Evolutionary conservation across 2,797 vertebrate genomes (phyloP), one percentile per base, ranked within the genome.

Genomic region (Margarornis squamiger): DNA sequence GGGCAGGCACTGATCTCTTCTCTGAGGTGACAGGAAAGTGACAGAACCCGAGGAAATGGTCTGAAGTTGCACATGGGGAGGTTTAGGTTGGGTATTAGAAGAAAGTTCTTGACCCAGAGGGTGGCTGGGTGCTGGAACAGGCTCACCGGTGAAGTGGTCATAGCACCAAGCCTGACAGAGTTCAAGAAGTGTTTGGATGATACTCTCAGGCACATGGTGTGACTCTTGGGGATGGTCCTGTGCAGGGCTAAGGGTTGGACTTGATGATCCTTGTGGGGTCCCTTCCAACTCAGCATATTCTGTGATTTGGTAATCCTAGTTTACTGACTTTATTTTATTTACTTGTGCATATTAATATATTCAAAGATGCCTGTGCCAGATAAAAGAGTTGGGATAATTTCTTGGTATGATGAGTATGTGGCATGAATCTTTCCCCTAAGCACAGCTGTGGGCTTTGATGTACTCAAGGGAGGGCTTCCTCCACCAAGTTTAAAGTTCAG

Each of bases 321-420:
- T 41, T 81, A 78, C 92, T 29, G 48, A 39, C 21, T 91, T 89
- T 67, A 66, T 84, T 89, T 85, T 87, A 81, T 81, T 72, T 96
- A 72, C 72, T 59, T 24, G 4, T 36, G 22, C 55, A 38, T 63
- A 90, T 67, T 43, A 84, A 78, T 36, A 55, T 27, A 78, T 74
- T 89, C 15, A 90, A 0, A 49, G 24, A 38, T 62, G 55, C 12
- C 43, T 72, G 52, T 76, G 70, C 61, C 52, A 79, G 66, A 61
- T 70, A 59, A 94, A 95, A 55, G n/a, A 32, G 67, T 52, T 61
- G 46, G 2, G 18, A 66, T 93, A 49, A 82, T 61, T 80, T 81
- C 73, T 76, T 8, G 2, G 81, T 59, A 55, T 72, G 43, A 48
- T 21, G 68, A 65, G 8, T 68, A 34, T 55, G 66, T 59, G 63